Evolutionary conservation across 2,888 invertebrate species (phyloP).

Genomic region (Eledone cirrhosa): DNA sequence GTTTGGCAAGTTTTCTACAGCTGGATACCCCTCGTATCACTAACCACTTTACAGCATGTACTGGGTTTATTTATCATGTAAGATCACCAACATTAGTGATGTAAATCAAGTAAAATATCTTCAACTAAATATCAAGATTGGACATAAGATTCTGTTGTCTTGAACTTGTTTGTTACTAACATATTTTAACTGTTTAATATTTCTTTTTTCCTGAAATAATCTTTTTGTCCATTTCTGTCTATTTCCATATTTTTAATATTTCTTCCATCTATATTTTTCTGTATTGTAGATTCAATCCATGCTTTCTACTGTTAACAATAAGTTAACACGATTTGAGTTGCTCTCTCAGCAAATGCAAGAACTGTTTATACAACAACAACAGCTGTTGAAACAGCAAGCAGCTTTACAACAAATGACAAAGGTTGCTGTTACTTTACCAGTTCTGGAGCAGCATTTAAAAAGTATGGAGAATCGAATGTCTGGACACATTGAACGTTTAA

Average conservation of each 20-base stretch:
- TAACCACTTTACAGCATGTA: too few species aligned
- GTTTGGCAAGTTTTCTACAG: too few species aligned
- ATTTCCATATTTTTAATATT: constrained; percentile 7
- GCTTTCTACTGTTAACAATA: constrained; percentile 56
- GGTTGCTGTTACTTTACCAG: constrained; percentile 35
- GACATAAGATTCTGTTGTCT: too few species aligned
- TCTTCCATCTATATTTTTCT: background rate
- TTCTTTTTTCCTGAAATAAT: background rate
- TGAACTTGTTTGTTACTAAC: too few species aligned
- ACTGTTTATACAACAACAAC: constrained; percentile 49
- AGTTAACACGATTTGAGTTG: constrained; percentile 51
- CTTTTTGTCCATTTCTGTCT: background rate
- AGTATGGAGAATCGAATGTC: constrained; percentile 57
- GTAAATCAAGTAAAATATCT: too few species aligned
- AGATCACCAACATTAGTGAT: too few species aligned
- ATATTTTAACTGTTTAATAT: background rate
- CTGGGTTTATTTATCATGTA: too few species aligned
- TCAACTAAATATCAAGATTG: too few species aligned
- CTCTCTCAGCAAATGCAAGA: constrained; percentile 58
- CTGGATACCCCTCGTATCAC: too few species aligned
- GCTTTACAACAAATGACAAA: constrained; percentile 39
- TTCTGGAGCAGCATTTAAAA: constrained; percentile 57
- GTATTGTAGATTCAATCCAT: background rate
- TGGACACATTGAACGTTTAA: constrained; percentile 55
- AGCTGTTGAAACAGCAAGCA: constrained; percentile 50